Conservation (phyloP, 2,888 invertebrate genomes). For the Tridacna gigas region DNA sequence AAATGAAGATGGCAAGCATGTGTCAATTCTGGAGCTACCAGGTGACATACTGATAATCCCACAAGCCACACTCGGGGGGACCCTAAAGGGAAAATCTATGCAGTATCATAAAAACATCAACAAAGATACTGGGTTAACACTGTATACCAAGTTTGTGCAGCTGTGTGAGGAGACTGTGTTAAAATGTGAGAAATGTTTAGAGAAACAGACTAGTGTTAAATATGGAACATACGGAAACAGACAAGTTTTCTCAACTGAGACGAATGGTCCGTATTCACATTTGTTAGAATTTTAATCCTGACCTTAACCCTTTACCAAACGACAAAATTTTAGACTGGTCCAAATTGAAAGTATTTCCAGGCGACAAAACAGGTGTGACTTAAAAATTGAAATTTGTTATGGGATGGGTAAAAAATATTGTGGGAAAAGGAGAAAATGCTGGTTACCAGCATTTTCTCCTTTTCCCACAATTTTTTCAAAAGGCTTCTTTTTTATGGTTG, state of each 20-base stretch:
- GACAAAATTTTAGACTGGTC: not conserved
- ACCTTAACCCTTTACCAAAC: not conserved
- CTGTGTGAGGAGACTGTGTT: slow-evolving; percentile 66
- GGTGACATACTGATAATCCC: slow-evolving; percentile 85
- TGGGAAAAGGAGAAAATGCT: not conserved
- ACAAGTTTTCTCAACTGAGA: slow-evolving; percentile 84
- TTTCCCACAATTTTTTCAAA: not conserved
- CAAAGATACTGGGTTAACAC: slow-evolving; percentile 82
- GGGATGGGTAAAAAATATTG: not conserved
- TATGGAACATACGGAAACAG: slow-evolving; percentile 85
- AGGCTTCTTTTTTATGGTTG: not conserved
- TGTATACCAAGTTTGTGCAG: slow-evolving; percentile 81
- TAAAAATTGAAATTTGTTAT: not conserved
- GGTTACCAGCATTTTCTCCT: not conserved
- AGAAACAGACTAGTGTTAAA: slow-evolving; percentile 70
- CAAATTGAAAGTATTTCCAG: not conserved
- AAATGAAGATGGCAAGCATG: slow-evolving; percentile 75
- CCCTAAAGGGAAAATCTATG: slow-evolving; percentile 84
- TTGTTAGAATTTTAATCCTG: slow-evolving; percentile 76
- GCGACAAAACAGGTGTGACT: not conserved
- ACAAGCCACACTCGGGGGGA: slow-evolving; percentile 85
- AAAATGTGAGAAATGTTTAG: slow-evolving; percentile 64
- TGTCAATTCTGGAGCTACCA: slow-evolving; percentile 82
- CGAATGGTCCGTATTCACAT: slow-evolving; percentile 85
- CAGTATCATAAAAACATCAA: slow-evolving; percentile 85